These are phyloP conservation scores for Gallirallus australis DNA, from an alignment of 2,797 vertebrate genomes.

Conservation along the genomic window DNA sequence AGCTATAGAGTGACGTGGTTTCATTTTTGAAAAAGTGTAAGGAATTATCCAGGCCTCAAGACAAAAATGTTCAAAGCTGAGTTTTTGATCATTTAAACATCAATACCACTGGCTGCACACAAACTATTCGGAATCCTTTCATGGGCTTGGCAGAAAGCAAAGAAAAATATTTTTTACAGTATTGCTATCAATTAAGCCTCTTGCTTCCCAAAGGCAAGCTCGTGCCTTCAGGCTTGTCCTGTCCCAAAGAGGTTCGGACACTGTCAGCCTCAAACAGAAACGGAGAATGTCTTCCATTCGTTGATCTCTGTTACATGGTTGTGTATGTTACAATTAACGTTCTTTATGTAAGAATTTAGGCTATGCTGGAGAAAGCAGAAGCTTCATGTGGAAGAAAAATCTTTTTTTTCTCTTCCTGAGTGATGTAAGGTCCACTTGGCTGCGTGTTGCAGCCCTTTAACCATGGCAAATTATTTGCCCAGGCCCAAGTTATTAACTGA, in stretches of 20 bases:
- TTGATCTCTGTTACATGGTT: background rate
- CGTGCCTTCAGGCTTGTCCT: background rate
- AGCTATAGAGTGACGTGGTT: background rate
- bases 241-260: background rate
- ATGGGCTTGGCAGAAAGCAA: background rate
- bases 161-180: background rate
- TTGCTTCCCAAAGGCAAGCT: background rate
- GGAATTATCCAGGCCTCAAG: background rate
- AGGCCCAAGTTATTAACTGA: background rate
- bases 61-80: background rate
- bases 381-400: background rate
- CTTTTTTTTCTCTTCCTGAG: background rate
- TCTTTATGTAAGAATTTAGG: background rate
- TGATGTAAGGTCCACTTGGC: background rate
- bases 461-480: background rate
- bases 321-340: background rate
- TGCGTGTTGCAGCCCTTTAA: background rate
- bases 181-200: background rate
- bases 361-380: background rate
- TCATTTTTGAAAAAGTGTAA: background rate
- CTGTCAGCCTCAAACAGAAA: background rate
- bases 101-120: background rate
- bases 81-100: slow-evolving; percentile 49
- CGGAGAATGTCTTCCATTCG: background rate
- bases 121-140: background rate